Evolutionary conservation across 2,113 vertebrate genomes (phyloP).

Genomic region (Lampris megalopsis): DNA sequence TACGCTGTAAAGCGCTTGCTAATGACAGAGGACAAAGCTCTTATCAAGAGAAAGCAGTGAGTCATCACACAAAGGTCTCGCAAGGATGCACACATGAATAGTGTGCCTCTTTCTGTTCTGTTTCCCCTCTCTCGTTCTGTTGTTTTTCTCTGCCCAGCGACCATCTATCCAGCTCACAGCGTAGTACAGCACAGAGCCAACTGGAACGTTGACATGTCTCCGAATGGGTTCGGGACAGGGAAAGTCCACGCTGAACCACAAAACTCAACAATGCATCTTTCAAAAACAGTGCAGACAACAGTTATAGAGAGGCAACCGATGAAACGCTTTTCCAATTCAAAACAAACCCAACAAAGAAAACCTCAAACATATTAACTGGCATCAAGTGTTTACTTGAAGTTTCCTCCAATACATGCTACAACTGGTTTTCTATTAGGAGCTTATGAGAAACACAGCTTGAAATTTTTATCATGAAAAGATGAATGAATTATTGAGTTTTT

Average conservation of each 20-base stretch:
- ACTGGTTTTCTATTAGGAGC: too few species aligned
- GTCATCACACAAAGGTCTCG: slow-evolving; percentile 4
- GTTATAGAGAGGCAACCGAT: background rate
- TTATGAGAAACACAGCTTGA: too few species aligned
- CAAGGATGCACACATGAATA: background rate
- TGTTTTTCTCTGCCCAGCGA: background rate
- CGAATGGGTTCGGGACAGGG: background rate
- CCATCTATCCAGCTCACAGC: background rate
- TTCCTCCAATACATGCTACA: background rate
- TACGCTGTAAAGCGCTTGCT: background rate
- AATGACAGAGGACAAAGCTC: slow-evolving; percentile 5
- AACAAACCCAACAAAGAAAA: background rate
- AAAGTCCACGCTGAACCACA: background rate
- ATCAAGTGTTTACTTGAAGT: background rate
- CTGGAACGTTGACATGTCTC: background rate
- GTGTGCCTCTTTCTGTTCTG: too few species aligned
- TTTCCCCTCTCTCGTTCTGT: background rate
- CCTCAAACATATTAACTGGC: too few species aligned
- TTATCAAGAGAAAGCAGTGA: background rate
- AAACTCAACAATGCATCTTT: background rate
- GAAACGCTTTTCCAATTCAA: background rate
- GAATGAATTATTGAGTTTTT: too few species aligned
- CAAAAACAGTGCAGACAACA: background rate
- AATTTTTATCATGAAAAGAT: too few species aligned
- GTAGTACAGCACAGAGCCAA: background rate